Percentiles rank a stretch among this genome's conserved stretches.
Conservation (phyloP, 2,797 vertebrate species). For the Pogoniulus pusillus region DNA sequence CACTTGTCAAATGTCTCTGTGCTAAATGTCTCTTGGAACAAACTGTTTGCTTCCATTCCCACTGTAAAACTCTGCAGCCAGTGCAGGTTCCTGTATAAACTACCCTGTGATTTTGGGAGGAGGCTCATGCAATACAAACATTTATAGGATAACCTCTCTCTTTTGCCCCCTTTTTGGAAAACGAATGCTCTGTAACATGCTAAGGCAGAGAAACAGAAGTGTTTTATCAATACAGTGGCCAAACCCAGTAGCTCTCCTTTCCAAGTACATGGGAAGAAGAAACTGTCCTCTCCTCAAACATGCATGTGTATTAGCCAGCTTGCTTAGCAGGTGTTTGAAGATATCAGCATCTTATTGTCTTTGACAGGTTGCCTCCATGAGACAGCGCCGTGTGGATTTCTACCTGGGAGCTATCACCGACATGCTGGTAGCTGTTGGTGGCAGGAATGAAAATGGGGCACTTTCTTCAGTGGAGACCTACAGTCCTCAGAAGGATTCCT, state of each 20-base stretch:
- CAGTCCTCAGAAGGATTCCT: slow-evolving; percentile 86
- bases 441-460: slow-evolving; percentile 88
- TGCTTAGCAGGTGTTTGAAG: not conserved
- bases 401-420: slow-evolving; percentile 87
- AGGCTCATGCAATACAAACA: not conserved
- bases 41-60: not conserved
- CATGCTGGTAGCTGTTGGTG: slow-evolving; percentile 91
- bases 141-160: not conserved
- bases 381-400: slow-evolving; percentile 90
- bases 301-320: not conserved
- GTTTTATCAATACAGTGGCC: not conserved
- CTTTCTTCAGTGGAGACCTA: slow-evolving; percentile 92
- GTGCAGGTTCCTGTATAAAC: not conserved
- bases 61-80: not conserved
- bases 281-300: not conserved
- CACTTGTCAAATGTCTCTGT: not conserved
- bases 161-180: not conserved
- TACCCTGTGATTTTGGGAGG: not conserved
- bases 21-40: not conserved
- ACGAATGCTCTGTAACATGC: not conserved
- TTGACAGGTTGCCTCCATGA: slow-evolving; percentile 84
- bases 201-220: not conserved
- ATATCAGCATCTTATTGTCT: not conserved
- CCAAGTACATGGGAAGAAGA: not conserved
- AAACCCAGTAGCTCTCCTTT: not conserved